phyloP scores from a whole-genome alignment of 2,797 vertebrate species.

The Danio aesculapii region DNA sequence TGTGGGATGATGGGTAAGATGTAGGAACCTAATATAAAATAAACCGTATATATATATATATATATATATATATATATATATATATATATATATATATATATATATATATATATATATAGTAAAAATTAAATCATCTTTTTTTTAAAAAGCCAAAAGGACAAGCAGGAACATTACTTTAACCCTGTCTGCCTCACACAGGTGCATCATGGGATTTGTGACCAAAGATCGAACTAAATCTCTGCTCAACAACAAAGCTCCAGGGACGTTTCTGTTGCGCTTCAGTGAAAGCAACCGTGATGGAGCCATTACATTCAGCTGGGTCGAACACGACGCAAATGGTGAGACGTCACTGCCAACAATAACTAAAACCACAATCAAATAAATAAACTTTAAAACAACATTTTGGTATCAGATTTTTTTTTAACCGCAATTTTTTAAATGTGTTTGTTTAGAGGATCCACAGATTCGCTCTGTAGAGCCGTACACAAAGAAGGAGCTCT shows the following conservation, averaged over 20 bases:
- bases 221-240: slow-evolving; percentile 80
- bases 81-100: too few species aligned
- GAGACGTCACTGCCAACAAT: slow-evolving; percentile 26
- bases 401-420: too few species aligned
- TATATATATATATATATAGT: too few species aligned
- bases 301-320: slow-evolving; percentile 95
- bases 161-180: background rate
- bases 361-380: background rate
- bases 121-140: too few species aligned
- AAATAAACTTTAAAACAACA: background rate
- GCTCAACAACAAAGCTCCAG: slow-evolving; percentile 79
- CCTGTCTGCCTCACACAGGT: slow-evolving; percentile 70
- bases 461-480: slow-evolving; percentile 94
- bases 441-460: slow-evolving; percentile 75
- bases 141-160: too few species aligned
- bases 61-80: too few species aligned
- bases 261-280: slow-evolving; percentile 93
- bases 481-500: slow-evolving; percentile 94
- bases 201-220: slow-evolving; percentile 93
- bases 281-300: slow-evolving; percentile 93
- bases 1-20: slow-evolving; percentile 96
- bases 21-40: background rate
- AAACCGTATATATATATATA: too few species aligned
- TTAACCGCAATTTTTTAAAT: background rate
- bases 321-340: slow-evolving; percentile 66